Evolutionary conservation across 2,113 vertebrate species (phyloP).

Genomic region (Saguinus imperator): DNA sequence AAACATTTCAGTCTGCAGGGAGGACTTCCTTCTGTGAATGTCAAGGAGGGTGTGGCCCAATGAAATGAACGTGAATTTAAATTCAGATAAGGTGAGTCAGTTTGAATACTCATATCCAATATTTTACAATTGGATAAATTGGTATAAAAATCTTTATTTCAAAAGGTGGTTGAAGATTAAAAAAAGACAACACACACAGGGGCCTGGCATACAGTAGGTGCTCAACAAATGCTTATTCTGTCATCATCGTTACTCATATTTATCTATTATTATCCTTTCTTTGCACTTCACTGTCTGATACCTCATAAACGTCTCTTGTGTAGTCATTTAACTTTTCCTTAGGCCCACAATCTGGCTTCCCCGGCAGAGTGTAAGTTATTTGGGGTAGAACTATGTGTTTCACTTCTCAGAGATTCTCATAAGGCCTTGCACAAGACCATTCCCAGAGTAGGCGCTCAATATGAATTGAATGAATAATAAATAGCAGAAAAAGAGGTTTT

Average conservation of each 20-base stretch:
- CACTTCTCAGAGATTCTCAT: conserved; percentile 28
- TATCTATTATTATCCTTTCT: background rate
- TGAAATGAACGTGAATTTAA: background rate
- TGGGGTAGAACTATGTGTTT: background rate
- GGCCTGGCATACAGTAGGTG: background rate
- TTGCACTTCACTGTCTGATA: background rate
- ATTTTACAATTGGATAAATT: background rate
- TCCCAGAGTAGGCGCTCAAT: background rate
- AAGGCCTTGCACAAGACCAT: background rate
- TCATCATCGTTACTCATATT: background rate
- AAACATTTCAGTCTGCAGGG: background rate
- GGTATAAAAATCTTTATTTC: conserved; percentile 1
- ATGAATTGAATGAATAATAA: conserved; percentile 54
- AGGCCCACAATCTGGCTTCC: background rate
- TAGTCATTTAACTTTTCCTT: conserved; percentile 1
- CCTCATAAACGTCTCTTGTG: background rate
- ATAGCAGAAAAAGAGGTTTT: background rate
- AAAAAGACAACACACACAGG: background rate
- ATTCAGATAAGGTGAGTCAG: background rate
- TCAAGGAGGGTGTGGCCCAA: no score
- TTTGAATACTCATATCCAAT: background rate
- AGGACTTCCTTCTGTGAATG: background rate
- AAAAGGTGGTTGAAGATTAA: background rate
- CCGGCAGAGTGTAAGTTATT: background rate
- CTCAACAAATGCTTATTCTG: background rate